Base-by-base conservation (phyloP, 2,888 invertebrate species). In the Drosophila prostipennis region DNA sequence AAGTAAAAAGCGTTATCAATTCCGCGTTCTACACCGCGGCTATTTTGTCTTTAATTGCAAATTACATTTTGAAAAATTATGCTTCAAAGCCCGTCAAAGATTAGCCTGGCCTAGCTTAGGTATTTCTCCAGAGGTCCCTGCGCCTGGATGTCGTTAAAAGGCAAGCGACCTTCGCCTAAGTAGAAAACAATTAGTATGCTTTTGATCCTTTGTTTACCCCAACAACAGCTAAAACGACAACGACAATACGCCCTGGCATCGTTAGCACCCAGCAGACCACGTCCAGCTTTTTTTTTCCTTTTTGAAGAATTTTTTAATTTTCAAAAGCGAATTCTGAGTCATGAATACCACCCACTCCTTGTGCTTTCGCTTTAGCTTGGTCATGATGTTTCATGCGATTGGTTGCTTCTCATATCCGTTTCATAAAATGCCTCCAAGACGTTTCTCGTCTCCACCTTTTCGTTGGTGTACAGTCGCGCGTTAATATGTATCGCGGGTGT, bases 161-260 rank as follows among this genome's bases (percentile, higher is more conserved):
- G 56, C 64, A 26, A 59, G 23, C 55, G 54, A 59, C 69, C 77
- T 67, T 77, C 57, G 80, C 76, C 70, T 80, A 87, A 85, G 84
- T 79, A 82, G 81, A 87, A 89, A 89, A 89, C 89, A 89, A 90
- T 89, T 89, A 89, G 86, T 85, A 76, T 78, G 80, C 81, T 87
- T 90, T 89, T 90, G 89, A 90, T 89, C 87, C 89, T 89, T 89
- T 90, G 87, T 89, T 89, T 81, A 81, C 82, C 87, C 81, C 77
- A 86, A 78, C 84, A 84, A 80, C 77, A 84, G 69, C 43, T 42
- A 45, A 16, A 54, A 57, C 53, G 54, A 45, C 70, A 45, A 59
- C 49, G 58, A 53, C 52, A 73, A 53, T 49, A 51, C 37, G 49
- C 55, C 63, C 63, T 61, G 55, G 72, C 65, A 79, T 82, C 81